Conservation (phyloP, 2,888 invertebrate species). For the Nomada ferruginata region DNA sequence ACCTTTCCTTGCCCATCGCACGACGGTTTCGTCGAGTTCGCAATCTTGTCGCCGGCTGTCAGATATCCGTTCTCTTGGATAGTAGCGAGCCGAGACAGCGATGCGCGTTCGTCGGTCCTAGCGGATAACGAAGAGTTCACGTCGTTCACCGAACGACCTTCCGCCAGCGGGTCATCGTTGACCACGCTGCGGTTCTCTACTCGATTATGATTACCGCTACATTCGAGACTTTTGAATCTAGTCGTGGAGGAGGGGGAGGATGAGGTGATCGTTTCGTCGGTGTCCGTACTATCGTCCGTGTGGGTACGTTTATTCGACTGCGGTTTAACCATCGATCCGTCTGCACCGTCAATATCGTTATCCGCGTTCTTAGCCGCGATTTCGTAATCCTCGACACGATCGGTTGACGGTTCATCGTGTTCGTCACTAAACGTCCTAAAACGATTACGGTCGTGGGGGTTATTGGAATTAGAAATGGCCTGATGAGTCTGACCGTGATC, state of each 20-base stretch:
- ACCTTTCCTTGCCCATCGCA: neutral
- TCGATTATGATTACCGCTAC: conserved; percentile 58
- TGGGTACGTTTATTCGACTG: conserved; percentile 60
- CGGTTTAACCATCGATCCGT: conserved; percentile 63
- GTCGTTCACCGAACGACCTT: conserved; percentile 66
- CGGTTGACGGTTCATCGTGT: conserved; percentile 65
- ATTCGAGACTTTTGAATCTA: conserved; percentile 63
- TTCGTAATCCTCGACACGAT: conserved; percentile 67
- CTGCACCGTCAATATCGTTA: conserved; percentile 52
- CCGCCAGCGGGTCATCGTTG: conserved; percentile 47
- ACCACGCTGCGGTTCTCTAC: conserved; percentile 52
- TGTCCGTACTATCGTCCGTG: conserved; percentile 71
- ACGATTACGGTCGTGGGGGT: conserved; percentile 82
- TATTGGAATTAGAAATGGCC: conserved; percentile 81
- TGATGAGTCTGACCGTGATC: conserved; percentile 70
- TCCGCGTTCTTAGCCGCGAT: conserved; percentile 67
- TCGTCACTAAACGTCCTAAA: conserved; percentile 80
- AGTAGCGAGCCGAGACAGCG: neutral
- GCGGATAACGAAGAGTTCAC: conserved; percentile 49
- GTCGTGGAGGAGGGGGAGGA: conserved; percentile 64
- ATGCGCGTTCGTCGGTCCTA: conserved; percentile 12
- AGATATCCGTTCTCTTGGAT: neutral
- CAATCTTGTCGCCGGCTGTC: neutral
- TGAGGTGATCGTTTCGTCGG: conserved; percentile 68
- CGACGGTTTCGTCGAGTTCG: neutral